Percentiles rank a stretch among this genome's conserved stretches.
phyloP scores from a whole-genome alignment of 2,113 vertebrate species.

The Ivindomyrus marchei region DNA sequence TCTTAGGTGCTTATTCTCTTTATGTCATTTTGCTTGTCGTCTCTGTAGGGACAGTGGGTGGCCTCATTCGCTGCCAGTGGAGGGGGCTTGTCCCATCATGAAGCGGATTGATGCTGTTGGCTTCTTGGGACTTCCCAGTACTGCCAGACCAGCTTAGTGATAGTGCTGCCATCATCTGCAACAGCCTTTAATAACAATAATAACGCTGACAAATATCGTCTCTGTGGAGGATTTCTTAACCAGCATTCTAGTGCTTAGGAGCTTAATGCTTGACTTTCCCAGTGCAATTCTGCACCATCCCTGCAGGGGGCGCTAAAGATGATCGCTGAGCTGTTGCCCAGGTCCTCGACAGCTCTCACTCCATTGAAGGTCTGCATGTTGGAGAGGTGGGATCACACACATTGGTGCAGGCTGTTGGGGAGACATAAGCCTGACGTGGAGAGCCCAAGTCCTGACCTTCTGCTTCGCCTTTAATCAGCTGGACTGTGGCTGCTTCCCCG shows the following conservation, averaged over 20 bases:
- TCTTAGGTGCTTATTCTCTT: conserved; percentile 35
- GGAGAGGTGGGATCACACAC: neutral
- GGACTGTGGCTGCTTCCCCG: neutral
- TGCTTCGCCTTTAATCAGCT: neutral
- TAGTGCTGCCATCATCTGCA: neutral
- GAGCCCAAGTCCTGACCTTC: neutral
- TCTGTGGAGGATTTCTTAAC: neutral
- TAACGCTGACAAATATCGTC: neutral
- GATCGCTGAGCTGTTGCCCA: neutral
- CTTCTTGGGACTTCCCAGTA: neutral
- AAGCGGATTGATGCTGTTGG: neutral
- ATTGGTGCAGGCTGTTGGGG: neutral
- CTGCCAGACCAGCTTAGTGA: neutral
- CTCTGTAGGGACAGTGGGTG: conserved; percentile 14
- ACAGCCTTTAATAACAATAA: neutral
- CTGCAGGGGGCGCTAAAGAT: neutral
- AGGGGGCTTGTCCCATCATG: neutral
- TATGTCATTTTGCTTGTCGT: conserved; percentile 38
- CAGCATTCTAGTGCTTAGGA: neutral
- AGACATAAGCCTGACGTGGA: neutral
- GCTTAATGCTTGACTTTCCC: neutral
- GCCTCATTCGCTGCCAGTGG: neutral
- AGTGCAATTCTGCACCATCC: neutral
- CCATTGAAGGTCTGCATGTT: neutral
- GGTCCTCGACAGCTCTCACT: neutral